Percentiles rank a stretch among this genome's conserved stretches.
Evolutionary conservation across 2,797 vertebrate genomes (phyloP).

Genomic region (Pangasius mekongensis): DNA sequence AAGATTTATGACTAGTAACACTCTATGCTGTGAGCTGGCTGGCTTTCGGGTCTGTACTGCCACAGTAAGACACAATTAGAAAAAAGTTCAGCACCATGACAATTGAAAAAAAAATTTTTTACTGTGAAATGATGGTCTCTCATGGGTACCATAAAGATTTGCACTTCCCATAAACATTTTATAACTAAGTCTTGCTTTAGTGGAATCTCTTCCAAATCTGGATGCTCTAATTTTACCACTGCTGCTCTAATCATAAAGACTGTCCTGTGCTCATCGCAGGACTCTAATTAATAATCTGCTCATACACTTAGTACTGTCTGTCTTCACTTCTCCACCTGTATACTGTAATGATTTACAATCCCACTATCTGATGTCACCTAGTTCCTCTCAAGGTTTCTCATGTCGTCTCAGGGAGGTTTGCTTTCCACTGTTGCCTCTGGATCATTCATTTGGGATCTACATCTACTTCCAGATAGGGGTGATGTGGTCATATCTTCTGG

Average conservation of each 20-base stretch:
- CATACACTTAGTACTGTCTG: background rate
- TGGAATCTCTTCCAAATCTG: background rate
- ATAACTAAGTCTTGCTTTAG: background rate
- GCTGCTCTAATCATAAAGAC: background rate
- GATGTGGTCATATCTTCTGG: too few relatives aligned
- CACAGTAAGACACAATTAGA: constrained; percentile 1
- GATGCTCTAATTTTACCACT: background rate
- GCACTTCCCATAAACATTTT: background rate
- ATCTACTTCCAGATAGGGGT: background rate
- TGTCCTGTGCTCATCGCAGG: background rate
- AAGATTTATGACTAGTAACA: constrained; percentile 18
- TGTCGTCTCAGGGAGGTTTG: background rate
- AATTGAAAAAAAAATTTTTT: background rate
- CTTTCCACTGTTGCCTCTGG: background rate
- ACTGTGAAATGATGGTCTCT: background rate
- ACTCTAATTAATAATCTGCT: background rate
- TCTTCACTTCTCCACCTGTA: background rate
- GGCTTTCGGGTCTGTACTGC: background rate
- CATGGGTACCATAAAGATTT: background rate
- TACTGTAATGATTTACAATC: background rate
- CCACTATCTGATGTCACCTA: background rate
- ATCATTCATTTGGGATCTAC: background rate
- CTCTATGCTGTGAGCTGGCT: constrained; percentile 21
- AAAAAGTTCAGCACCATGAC: background rate
- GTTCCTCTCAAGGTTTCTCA: background rate